Percentiles rank a stretch among this genome's conserved stretches.
Conservation (phyloP, 2,888 invertebrate genomes). For the Heteropelma amictum region DNA sequence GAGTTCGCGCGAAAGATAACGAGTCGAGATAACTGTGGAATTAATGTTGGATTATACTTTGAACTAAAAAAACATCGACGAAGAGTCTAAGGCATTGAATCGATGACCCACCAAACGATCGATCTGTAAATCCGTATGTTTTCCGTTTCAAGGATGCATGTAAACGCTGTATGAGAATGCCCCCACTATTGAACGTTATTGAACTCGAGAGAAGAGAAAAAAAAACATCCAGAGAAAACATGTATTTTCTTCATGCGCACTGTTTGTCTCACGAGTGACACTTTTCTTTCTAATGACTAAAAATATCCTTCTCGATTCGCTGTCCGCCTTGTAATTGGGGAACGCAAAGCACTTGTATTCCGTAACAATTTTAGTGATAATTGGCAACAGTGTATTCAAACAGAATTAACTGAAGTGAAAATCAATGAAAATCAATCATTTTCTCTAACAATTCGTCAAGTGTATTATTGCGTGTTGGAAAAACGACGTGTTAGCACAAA, state of each 20-base stretch:
- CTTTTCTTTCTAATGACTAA: constrained; percentile 32
- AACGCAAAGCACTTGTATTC: constrained; percentile 36
- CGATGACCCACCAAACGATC: constrained; percentile 24
- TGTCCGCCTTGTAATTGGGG: constrained; percentile 15
- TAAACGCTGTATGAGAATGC: constrained; percentile 20
- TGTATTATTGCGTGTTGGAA: constrained; percentile 3
- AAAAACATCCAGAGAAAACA: background rate
- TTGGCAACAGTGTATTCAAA: background rate
- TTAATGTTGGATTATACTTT: constrained; percentile 16
- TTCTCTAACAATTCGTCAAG: constrained; percentile 19
- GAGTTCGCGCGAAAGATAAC: constrained; percentile 31
- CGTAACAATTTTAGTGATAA: constrained; percentile 36
- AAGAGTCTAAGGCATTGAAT: constrained; percentile 3
- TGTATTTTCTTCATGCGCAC: constrained; percentile 2
- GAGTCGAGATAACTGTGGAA: background rate
- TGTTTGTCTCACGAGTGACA: constrained; percentile 30
- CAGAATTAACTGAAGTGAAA: background rate
- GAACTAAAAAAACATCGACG: background rate
- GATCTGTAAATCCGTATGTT: constrained; percentile 3
- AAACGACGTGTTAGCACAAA: constrained; percentile 18
- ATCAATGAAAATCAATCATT: constrained; percentile 8
- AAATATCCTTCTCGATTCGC: constrained; percentile 38
- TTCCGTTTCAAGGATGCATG: constrained; percentile 32
- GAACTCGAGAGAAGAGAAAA: constrained; percentile 7
- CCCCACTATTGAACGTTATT: constrained; percentile 17